phyloP scores from a whole-genome alignment of 2,888 invertebrate species.

The Hyposoter didymator region DNA sequence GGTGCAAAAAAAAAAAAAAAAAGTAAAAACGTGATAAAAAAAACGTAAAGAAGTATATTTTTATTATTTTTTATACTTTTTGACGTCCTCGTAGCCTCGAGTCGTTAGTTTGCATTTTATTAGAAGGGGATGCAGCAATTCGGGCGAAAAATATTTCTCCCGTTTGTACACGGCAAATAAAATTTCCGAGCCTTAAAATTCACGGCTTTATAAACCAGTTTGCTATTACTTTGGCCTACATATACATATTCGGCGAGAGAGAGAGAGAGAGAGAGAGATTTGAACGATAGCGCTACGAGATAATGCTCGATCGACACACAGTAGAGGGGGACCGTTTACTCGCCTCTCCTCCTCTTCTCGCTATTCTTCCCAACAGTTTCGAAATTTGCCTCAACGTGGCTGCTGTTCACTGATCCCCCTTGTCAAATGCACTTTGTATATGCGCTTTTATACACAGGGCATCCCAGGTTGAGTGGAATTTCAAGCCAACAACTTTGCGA shows the following conservation, averaged over 20 bases:
- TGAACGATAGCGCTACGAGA: conserved; percentile 53
- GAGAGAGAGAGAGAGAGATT: conserved; percentile 58
- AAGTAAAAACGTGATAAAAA: conserved; percentile 12
- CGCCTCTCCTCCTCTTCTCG: conserved; percentile 23
- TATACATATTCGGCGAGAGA: conserved; percentile 33
- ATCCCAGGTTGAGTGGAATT: neutral
- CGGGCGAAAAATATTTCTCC: conserved; percentile 40
- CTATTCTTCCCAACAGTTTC: conserved; percentile 57
- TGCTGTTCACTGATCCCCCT: conserved; percentile 44
- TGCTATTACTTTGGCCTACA: conserved; percentile 56
- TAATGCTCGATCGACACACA: conserved; percentile 46
- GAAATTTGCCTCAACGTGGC: conserved; percentile 44
- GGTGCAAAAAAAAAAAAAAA: neutral
- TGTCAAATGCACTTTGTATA: conserved; percentile 8
- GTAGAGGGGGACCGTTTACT: conserved; percentile 29
- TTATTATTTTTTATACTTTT: neutral
- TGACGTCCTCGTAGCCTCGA: conserved; percentile 24
- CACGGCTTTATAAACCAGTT: conserved; percentile 53
- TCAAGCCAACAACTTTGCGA: neutral
- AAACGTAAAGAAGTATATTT: neutral
- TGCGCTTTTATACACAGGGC: neutral
- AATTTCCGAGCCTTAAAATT: conserved; percentile 44
- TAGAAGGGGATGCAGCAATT: conserved; percentile 30
- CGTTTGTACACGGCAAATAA: conserved; percentile 42
- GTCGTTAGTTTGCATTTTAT: conserved; percentile 58